phyloP scores from a whole-genome alignment of 2,113 vertebrate genomes.

The Cyanocitta stelleri region DNA sequence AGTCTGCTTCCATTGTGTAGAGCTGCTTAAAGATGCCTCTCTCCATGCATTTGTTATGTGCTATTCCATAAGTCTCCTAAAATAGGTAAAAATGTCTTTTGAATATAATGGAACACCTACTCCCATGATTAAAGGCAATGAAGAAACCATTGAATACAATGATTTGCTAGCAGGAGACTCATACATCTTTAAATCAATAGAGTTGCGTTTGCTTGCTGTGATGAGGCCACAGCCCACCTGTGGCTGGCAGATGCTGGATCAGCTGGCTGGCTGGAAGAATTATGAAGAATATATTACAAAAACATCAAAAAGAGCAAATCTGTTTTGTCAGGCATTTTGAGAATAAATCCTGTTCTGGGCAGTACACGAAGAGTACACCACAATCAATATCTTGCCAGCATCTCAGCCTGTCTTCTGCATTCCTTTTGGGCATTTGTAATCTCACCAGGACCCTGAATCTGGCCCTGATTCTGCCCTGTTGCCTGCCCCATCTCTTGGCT shows the following conservation, averaged over 20 bases:
- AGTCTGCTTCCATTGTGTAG: not conserved
- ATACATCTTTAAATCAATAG: conserved; percentile 21
- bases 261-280: not conserved
- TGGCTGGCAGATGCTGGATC: not conserved
- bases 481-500: not conserved
- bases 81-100: not conserved
- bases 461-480: not conserved
- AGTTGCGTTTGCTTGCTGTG: not conserved
- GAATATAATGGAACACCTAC: not conserved
- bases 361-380: accelerated
- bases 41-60: not conserved
- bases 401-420: not conserved
- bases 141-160: not conserved
- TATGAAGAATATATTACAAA: not conserved
- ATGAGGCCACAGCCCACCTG: not conserved
- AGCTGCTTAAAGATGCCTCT: not conserved
- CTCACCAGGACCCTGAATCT: not conserved
- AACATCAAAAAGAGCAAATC: not conserved
- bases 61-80: not conserved
- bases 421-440: not conserved
- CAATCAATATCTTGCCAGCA: not conserved
- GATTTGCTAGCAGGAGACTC: conserved; percentile 19
- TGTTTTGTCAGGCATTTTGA: not conserved
- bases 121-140: not conserved
- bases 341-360: not conserved